Percentiles rank a stretch among this genome's conserved stretches.
phyloP scores from a whole-genome alignment of 2,797 vertebrate species.

The Triplophysa yarkandensis region DNA sequence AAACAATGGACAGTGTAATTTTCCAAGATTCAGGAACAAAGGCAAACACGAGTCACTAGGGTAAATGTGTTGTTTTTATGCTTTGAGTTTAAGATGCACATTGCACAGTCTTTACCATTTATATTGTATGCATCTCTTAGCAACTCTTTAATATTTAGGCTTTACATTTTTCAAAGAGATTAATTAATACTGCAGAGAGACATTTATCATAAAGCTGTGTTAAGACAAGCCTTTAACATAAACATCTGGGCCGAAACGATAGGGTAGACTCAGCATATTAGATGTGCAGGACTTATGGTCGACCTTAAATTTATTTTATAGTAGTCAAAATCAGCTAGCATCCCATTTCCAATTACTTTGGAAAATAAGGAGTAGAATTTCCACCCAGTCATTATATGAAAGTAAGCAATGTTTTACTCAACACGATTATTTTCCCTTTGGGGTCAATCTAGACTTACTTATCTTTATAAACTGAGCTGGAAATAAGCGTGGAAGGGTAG shows the following conservation, averaged over 20 bases:
- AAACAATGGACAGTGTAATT: too few relatives aligned
- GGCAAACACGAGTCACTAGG: slow-evolving; percentile 29
- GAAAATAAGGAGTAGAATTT: slow-evolving; percentile 26
- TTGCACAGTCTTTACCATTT: slow-evolving; percentile 1
- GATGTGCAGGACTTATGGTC: background rate
- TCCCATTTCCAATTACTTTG: slow-evolving; percentile 33
- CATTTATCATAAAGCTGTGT: slow-evolving; percentile 28
- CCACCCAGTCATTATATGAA: background rate
- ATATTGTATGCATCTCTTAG: background rate
- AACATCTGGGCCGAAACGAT: slow-evolving; percentile 30
- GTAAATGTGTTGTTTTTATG: background rate
- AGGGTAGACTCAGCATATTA: slow-evolving; percentile 26
- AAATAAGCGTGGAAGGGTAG: background rate
- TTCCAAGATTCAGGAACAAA: slow-evolving; percentile 13
- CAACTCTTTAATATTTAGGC: background rate
- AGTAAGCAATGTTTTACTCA: slow-evolving; percentile 23
- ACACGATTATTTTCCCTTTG: background rate
- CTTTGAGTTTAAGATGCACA: background rate
- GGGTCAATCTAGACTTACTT: slow-evolving; percentile 23
- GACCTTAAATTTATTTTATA: slow-evolving; percentile 16
- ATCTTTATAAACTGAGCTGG: slow-evolving; percentile 3
- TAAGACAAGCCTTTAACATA: slow-evolving; percentile 33
- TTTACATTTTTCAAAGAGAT: slow-evolving; percentile 13
- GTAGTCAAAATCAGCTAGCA: slow-evolving; percentile 4
- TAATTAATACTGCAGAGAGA: slow-evolving; percentile 16